Conservation (phyloP, 64 coral and sea anemone genomes). For the Pocillopora verrucosa region DNA sequence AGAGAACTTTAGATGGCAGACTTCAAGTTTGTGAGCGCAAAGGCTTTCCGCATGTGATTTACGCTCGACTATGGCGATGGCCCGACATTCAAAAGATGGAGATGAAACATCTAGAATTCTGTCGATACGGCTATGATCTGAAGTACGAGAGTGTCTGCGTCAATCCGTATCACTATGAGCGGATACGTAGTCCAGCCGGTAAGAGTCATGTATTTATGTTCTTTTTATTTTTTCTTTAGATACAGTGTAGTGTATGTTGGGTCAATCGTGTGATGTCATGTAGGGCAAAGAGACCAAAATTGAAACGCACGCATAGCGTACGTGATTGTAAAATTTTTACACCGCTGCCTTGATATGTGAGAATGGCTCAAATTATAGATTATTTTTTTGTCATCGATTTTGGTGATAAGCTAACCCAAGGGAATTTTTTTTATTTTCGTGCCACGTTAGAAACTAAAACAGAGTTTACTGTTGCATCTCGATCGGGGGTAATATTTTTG, state of each 20-base stretch:
- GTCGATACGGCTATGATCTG: constrained; percentile 92
- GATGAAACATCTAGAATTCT: constrained; percentile 98
- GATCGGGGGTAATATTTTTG: constrained; percentile 45
- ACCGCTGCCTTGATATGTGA: constrained; percentile 5
- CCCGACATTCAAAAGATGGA: constrained; percentile 99
- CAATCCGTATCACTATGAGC: constrained; percentile 93
- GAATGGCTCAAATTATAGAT: not conserved
- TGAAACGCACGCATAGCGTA: constrained; percentile 18
- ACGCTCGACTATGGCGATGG: constrained; percentile 95
- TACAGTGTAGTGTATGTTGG: not conserved
- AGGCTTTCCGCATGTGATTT: constrained; percentile 97
- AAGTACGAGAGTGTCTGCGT: constrained; percentile 98
- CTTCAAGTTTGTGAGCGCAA: constrained; percentile 97
- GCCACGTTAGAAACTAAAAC: not conserved
- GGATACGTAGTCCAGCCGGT: constrained; percentile 90
- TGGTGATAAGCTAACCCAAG: not conserved
- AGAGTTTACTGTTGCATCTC: constrained; percentile 1
- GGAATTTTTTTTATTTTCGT: not conserved
- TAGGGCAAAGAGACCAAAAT: not conserved
- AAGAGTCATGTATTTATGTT: constrained; percentile 12
- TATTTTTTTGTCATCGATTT: not conserved
- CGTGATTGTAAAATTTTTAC: constrained; percentile 32
- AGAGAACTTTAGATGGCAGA: constrained; percentile 96
- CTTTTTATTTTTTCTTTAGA: constrained; percentile 26
- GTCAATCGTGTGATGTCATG: constrained; percentile 43